Conservation (phyloP, 2,888 invertebrate genomes). For the Muschampia plurimacula region DNA sequence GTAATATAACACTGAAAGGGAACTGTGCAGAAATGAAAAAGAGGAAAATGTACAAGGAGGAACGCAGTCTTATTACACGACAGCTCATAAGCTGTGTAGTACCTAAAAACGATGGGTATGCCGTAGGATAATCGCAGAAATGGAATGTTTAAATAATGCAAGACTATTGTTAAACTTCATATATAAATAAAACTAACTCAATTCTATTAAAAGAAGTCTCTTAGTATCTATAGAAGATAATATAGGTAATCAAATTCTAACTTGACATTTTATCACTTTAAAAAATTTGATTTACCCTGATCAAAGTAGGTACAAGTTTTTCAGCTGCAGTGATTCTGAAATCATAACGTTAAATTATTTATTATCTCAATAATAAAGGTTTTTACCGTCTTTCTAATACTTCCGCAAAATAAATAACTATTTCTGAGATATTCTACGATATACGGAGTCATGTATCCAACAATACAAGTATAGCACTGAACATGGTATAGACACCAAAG, state of each 20-base stretch:
- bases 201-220: no score
- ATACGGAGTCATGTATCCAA: not conserved
- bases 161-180: not conserved
- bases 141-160: no score
- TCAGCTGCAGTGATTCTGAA: no score
- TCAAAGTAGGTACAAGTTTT: no score
- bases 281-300: no score
- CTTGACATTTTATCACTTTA: no score
- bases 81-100: constrained; percentile 5
- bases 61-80: constrained; percentile 5
- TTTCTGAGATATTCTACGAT: not conserved
- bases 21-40: constrained; percentile 2
- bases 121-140: not conserved
- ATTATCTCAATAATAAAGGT: no score
- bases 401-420: not conserved
- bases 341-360: no score
- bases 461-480: not conserved
- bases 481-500: not conserved
- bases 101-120: not conserved
- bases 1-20: no score
- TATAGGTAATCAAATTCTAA: no score
- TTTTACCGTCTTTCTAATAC: not conserved
- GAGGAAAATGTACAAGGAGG: not conserved
- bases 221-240: no score
- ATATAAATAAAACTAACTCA: not conserved